Evolutionary conservation across 2,888 invertebrate species (phyloP).

Genomic region (Apamea epomidion): DNA sequence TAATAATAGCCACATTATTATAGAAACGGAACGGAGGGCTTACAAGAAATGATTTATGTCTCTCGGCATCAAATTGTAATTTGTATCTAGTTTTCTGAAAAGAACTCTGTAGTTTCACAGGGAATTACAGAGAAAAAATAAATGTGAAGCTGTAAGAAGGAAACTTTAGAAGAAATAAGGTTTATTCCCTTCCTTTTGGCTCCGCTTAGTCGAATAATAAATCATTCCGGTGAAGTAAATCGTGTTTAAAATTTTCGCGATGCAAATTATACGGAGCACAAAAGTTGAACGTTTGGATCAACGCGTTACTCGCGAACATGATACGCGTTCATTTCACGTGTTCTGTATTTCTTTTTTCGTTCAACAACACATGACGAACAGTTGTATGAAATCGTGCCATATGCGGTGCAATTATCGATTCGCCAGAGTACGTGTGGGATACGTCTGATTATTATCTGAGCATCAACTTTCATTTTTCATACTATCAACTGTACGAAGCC

Average conservation of each 20-base stretch:
- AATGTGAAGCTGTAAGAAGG: conserved; percentile 25
- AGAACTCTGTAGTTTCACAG: conserved; percentile 38
- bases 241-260: conserved; percentile 58
- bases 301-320: conserved; percentile 52
- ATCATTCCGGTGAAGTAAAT: conserved; percentile 61
- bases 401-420: conserved; percentile 64
- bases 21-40: conserved; percentile 37
- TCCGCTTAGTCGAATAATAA: conserved; percentile 55
- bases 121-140: conserved; percentile 34
- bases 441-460: conserved; percentile 61
- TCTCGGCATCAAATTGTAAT: conserved; percentile 50
- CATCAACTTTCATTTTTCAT: conserved; percentile 65
- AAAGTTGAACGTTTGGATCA: conserved; percentile 56
- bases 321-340: conserved; percentile 44
- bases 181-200: conserved; percentile 39
- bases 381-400: conserved; percentile 57
- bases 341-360: conserved; percentile 56
- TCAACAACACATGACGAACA: conserved; percentile 55
- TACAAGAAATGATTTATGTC: conserved; percentile 49
- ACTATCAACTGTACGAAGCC: conserved; percentile 43
- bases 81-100: conserved; percentile 50
- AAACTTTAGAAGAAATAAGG: conserved; percentile 48
- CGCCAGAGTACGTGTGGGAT: conserved; percentile 61
- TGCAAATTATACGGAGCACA: conserved; percentile 58
- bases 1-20: conserved; percentile 47